phyloP scores from a whole-genome alignment of 2,888 invertebrate species.

The Brachycybe producta region DNA sequence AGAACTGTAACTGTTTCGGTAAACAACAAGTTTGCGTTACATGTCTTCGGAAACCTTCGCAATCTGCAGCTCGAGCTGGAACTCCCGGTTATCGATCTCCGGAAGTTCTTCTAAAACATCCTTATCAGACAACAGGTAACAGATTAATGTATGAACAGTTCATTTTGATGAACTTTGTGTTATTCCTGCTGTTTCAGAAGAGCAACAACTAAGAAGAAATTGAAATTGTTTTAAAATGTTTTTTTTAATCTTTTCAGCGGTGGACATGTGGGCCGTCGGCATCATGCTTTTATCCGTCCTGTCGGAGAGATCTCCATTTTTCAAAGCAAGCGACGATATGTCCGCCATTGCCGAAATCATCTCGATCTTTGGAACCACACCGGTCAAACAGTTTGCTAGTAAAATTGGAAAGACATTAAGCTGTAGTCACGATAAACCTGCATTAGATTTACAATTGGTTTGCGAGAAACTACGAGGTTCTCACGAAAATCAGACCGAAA shows the following conservation, averaged over 20 bases:
- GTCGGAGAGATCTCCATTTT: slow-evolving; percentile 68
- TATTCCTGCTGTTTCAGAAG: no score
- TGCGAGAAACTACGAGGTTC: slow-evolving; percentile 32
- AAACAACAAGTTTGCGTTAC: slow-evolving; percentile 51
- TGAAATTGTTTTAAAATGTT: no score
- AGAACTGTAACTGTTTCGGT: slow-evolving; percentile 56
- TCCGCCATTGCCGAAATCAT: slow-evolving; percentile 70
- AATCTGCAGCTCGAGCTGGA: slow-evolving; percentile 67
- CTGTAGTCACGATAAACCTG: background rate
- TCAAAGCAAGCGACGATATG: slow-evolving; percentile 64
- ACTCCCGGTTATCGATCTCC: slow-evolving; percentile 83
- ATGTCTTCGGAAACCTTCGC: slow-evolving; percentile 25
- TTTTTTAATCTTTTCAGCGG: slow-evolving; percentile 48
- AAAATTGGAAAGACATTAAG: slow-evolving; percentile 46
- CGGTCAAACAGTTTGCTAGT: slow-evolving; percentile 52
- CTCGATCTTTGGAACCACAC: slow-evolving; percentile 58
- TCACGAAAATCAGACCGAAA: slow-evolving; percentile 16
- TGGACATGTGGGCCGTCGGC: slow-evolving; percentile 81
- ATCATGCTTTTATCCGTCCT: slow-evolving; percentile 66
- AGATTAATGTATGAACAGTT: no score
- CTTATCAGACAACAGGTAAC: slow-evolving; percentile 59
- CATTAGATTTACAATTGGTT: slow-evolving; percentile 21
- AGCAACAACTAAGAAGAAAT: no score
- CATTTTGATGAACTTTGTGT: no score
- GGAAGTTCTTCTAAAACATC: slow-evolving; percentile 64